phyloP scores from a whole-genome alignment of 2,797 vertebrate genomes.

The Spizella passerina region DNA sequence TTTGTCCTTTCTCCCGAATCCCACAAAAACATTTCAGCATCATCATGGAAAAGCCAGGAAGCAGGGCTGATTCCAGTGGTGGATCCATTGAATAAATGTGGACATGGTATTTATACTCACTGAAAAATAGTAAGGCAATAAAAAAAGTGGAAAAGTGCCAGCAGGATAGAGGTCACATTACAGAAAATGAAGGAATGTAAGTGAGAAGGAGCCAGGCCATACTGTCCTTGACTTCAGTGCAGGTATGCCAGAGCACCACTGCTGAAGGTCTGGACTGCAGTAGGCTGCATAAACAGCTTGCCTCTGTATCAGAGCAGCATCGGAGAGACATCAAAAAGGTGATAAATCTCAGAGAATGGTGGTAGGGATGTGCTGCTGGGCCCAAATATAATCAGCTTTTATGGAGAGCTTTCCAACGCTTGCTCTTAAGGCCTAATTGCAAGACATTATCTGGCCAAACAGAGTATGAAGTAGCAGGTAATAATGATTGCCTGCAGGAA shows the following conservation, averaged over 20 bases:
- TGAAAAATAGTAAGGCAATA: not conserved
- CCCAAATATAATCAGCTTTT: conserved; percentile 25
- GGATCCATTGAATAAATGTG: not conserved
- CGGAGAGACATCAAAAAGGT: not conserved
- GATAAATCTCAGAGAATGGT: not conserved
- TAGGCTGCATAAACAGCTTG: conserved; percentile 10
- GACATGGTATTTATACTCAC: rapidly evolving
- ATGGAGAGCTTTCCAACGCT: conserved; percentile 8
- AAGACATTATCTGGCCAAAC: conserved; percentile 47
- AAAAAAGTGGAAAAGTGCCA: not conserved
- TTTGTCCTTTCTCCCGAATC: not conserved
- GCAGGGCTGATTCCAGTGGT: not conserved
- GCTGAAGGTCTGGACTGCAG: not conserved
- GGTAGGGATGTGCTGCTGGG: not conserved
- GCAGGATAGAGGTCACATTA: not conserved
- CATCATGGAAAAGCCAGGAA: not conserved
- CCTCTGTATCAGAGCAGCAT: not conserved
- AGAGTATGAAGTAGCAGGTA: not conserved
- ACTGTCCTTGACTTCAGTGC: not conserved
- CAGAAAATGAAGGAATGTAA: not conserved
- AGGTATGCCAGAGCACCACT: not conserved
- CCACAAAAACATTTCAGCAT: not conserved
- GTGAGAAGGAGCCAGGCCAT: not conserved
- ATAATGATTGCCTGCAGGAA: conserved; percentile 6
- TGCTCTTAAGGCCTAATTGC: conserved; percentile 41